Conservation (phyloP, 1,140 invertebrate species). For the Zaprionus kolodkinae region DNA sequence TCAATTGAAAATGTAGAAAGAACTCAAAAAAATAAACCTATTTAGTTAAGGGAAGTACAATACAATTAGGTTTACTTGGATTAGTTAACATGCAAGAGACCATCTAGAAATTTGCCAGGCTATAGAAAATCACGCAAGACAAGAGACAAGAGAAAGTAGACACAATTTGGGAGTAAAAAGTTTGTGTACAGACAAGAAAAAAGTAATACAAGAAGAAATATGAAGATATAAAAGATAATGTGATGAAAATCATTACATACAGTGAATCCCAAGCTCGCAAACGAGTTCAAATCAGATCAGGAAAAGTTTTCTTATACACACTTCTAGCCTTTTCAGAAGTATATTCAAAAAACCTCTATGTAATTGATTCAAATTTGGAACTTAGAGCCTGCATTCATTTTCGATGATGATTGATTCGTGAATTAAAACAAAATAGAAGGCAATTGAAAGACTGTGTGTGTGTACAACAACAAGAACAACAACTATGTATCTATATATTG, state of each 20-base stretch:
- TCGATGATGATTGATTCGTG: not conserved
- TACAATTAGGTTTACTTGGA: conserved; percentile 36
- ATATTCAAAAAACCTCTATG: not conserved
- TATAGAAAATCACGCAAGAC: conserved; percentile 76
- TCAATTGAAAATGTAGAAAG: conserved; percentile 39
- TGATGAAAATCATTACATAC: conserved; percentile 12
- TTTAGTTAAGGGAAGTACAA: conserved; percentile 12
- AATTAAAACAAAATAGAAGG: conserved; percentile 12
- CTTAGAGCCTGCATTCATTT: not conserved
- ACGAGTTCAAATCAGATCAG: conserved; percentile 1
- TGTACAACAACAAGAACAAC: conserved; percentile 83
- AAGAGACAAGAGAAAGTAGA: conserved; percentile 56
- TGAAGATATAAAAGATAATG: not conserved
- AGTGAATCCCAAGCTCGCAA: not conserved
- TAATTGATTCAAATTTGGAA: not conserved
- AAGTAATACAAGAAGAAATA: conserved; percentile 28
- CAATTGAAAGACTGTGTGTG: conserved; percentile 34
- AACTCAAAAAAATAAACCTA: conserved; percentile 19
- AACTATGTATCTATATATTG: conserved; percentile 80
- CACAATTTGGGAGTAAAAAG: conserved; percentile 19
- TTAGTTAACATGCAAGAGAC: conserved; percentile 71
- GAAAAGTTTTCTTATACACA: not conserved
- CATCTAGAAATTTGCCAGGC: conserved; percentile 70
- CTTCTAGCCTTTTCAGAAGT: no score
- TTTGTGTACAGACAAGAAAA: conserved; percentile 26